These are phyloP conservation scores for Cephalotes varians DNA, from an alignment of 2,888 invertebrate species.

Conservation along the genomic window DNA sequence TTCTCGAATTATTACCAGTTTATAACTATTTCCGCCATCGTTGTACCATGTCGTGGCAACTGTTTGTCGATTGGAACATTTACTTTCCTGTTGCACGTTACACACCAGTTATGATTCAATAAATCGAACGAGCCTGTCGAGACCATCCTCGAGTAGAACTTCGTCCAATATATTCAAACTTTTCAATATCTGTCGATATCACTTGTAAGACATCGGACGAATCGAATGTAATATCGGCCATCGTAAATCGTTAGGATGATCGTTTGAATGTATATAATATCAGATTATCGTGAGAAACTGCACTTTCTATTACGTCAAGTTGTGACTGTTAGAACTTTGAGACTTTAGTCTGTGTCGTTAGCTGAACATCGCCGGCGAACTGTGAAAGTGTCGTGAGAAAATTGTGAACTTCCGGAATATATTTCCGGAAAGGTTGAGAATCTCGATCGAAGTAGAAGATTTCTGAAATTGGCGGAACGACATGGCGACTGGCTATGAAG, in stretches of 20 bases:
- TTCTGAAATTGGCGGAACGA: constrained; percentile 58
- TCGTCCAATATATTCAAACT: not conserved
- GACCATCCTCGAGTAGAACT: not conserved
- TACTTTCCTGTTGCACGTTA: constrained; percentile 4
- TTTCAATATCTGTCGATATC: constrained; percentile 6
- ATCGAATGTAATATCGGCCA: not conserved
- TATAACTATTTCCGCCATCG: constrained; percentile 38
- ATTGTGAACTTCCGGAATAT: constrained; percentile 61
- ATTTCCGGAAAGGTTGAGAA: not conserved
- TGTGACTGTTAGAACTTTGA: constrained; percentile 22
- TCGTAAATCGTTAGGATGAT: not conserved
- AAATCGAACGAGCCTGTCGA: not conserved
- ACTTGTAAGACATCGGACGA: not conserved
- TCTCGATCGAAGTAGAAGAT: constrained; percentile 46
- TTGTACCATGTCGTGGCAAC: constrained; percentile 6
- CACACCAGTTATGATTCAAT: not conserved
- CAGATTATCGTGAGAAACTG: not conserved
- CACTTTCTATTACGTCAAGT: not conserved
- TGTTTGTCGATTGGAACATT: constrained; percentile 14
- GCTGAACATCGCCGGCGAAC: constrained; percentile 39
- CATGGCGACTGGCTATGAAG: constrained; percentile 83
- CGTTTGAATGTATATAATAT: not conserved
- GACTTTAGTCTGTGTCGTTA: constrained; percentile 5
- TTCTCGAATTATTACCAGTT: constrained; percentile 52
- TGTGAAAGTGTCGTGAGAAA: constrained; percentile 69